Percentiles rank a stretch among this genome's conserved stretches.
phyloP scores from a whole-genome alignment of 2,888 invertebrate genomes.

The Abrostola triplasia region DNA sequence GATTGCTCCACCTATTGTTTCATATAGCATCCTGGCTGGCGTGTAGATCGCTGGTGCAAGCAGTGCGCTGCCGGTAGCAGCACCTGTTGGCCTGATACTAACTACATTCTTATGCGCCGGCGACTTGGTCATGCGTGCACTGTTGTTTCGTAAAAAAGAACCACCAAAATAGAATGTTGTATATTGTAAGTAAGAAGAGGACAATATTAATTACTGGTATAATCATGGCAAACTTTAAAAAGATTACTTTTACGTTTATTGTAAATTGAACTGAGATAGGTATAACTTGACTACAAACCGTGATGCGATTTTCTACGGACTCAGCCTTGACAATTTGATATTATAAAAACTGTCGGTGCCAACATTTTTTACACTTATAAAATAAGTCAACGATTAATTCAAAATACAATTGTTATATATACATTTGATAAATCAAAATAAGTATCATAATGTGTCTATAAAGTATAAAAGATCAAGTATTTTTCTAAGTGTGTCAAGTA shows the following conservation, averaged over 20 bases:
- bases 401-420: background rate
- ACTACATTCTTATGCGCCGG: constrained; percentile 50
- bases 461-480: background rate
- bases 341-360: constrained; percentile 1
- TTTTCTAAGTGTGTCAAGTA: constrained; percentile 3
- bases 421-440: background rate
- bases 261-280: background rate
- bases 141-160: constrained; percentile 42
- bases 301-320: constrained; percentile 18
- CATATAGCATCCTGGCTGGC: constrained; percentile 58
- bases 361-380: background rate
- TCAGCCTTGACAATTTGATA: constrained; percentile 10
- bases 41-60: constrained; percentile 13
- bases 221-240: background rate
- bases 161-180: constrained; percentile 25
- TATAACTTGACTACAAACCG: constrained; percentile 1
- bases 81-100: constrained; percentile 26
- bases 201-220: background rate
- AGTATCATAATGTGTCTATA: background rate
- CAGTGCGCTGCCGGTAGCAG: constrained; percentile 4
- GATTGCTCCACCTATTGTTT: constrained; percentile 59
- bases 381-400: background rate
- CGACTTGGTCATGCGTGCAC: constrained; percentile 53
- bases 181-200: constrained; percentile 3
- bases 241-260: background rate